Conservation (phyloP, 1,140 invertebrate species). For the Archegozetes longisetosus region DNA sequence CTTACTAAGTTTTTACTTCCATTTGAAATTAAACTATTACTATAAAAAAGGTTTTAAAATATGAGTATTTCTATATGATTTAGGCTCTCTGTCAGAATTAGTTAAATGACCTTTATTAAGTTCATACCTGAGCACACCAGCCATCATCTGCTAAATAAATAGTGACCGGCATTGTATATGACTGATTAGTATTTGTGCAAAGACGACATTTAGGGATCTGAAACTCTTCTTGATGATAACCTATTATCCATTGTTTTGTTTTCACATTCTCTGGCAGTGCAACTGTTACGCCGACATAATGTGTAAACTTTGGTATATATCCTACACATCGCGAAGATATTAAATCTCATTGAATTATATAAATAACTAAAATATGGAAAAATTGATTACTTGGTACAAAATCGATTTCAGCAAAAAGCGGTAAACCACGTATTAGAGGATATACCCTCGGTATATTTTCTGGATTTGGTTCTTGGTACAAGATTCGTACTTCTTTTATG, state of each 20-base stretch:
- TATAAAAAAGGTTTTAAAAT: no score
- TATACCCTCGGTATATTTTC: neutral
- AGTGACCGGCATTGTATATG: slow-evolving; percentile 7
- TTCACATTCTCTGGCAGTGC: slow-evolving; percentile 1
- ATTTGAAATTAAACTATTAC: no score
- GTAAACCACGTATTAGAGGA: neutral
- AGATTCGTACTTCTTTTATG: slow-evolving; percentile 1
- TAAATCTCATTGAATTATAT: neutral
- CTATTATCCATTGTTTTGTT: slow-evolving; percentile 1
- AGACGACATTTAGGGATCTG: slow-evolving; percentile 8
- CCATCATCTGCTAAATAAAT: slow-evolving; percentile 4
- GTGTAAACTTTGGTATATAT: slow-evolving; percentile 5
- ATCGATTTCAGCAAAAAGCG: slow-evolving; percentile 9
- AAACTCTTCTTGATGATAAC: slow-evolving; percentile 7
- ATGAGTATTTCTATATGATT: no score
- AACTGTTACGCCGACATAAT: slow-evolving; percentile 2
- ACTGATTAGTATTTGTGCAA: slow-evolving; percentile 5
- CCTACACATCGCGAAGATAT: neutral
- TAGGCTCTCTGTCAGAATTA: no score
- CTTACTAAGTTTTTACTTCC: no score
- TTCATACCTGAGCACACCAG: slow-evolving; percentile 3
- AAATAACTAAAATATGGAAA: neutral
- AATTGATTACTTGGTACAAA: slow-evolving; percentile 10
- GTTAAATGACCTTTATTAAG: no score
- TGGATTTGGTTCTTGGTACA: slow-evolving; percentile 1